phyloP scores from a whole-genome alignment of 2,888 invertebrate genomes.

The Trichacis sp. region DNA sequence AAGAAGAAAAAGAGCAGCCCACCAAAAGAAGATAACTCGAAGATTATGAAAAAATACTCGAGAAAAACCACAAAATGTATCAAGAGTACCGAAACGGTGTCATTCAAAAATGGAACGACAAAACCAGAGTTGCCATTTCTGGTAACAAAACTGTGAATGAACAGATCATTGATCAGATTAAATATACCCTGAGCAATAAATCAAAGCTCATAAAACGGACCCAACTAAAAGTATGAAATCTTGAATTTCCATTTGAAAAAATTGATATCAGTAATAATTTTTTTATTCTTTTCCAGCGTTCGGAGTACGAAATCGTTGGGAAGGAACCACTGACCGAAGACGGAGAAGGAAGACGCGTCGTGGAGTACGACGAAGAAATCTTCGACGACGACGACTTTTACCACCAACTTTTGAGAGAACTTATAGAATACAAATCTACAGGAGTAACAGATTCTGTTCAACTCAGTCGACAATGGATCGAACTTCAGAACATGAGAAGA shows the following conservation, averaged over 20 bases:
- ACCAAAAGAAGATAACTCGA: slow-evolving; percentile 56
- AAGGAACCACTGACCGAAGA: slow-evolving; percentile 62
- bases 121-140: slow-evolving; percentile 81
- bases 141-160: slow-evolving; percentile 76
- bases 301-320: slow-evolving; percentile 79
- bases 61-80: slow-evolving; percentile 74
- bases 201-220: slow-evolving; percentile 82
- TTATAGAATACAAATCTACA: slow-evolving; percentile 91
- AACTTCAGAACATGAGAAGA: slow-evolving; percentile 89
- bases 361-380: slow-evolving; percentile 83
- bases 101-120: slow-evolving; percentile 95
- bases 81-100: slow-evolving; percentile 80
- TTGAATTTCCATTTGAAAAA: neutral
- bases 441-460: slow-evolving; percentile 87
- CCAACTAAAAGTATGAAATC: slow-evolving; percentile 73
- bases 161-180: slow-evolving; percentile 83
- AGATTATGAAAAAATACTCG: slow-evolving; percentile 74
- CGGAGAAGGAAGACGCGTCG: slow-evolving; percentile 64
- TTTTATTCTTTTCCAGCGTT: slow-evolving; percentile 66
- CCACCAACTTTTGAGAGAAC: slow-evolving; percentile 89
- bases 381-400: slow-evolving; percentile 99
- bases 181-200: slow-evolving; percentile 84
- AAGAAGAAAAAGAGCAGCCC: slow-evolving; percentile 67
- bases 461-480: slow-evolving; percentile 90
- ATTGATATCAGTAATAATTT: neutral